A percentile compares a stretch with the other conserved stretches of the same genome.
Evolutionary conservation across 2,888 invertebrate genomes (phyloP).

Genomic region (Dorcus parallelipipedus): DNA sequence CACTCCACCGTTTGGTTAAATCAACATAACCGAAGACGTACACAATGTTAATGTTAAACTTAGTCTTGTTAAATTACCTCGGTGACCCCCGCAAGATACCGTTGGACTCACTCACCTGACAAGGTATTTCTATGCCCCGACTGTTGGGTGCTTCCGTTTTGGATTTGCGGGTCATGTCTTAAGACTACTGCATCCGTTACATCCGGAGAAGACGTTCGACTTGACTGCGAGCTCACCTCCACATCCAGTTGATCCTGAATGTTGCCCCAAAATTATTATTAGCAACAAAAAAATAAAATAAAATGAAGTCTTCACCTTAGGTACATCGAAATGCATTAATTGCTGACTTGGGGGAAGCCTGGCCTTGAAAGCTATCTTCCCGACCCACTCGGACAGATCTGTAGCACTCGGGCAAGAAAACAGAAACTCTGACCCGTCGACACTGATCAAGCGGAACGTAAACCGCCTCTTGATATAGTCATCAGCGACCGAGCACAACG

Average conservation of each 20-base stretch:
- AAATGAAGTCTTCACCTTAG: constrained; percentile 36
- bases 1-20: no score
- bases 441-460: constrained; percentile 82
- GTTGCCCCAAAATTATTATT: not conserved
- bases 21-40: no score
- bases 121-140: constrained; percentile 37
- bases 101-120: constrained; percentile 31
- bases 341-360: constrained; percentile 85
- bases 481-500: constrained; percentile 79
- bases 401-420: constrained; percentile 73
- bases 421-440: constrained; percentile 91
- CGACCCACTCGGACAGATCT: constrained; percentile 85
- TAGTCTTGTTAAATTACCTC: no score
- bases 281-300: not conserved
- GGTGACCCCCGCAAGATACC: no score
- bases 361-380: constrained; percentile 91
- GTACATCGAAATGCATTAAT: constrained; percentile 73
- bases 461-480: constrained; percentile 95
- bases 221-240: constrained; percentile 54
- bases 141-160: constrained; percentile 36
- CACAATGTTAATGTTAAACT: no score
- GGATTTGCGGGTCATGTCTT: constrained; percentile 41
- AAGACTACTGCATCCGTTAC: constrained; percentile 42
- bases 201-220: constrained; percentile 56
- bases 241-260: constrained; percentile 42